Conservation (phyloP, 2,888 invertebrate species). For the Ophion obscuratus region DNA sequence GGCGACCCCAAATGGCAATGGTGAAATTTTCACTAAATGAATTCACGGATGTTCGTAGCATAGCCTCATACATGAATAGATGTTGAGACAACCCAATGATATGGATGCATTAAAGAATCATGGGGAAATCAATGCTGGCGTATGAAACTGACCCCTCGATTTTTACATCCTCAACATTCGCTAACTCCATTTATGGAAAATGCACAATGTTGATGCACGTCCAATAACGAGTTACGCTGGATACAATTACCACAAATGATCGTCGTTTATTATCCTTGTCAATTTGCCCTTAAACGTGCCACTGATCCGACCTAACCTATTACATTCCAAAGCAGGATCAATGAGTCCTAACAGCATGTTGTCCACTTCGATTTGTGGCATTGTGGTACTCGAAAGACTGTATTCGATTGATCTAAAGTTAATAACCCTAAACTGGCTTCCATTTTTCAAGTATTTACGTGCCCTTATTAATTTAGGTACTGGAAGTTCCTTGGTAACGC, state of each 20-base stretch:
- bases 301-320: background rate
- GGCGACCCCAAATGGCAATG: no score
- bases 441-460: background rate
- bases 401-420: background rate
- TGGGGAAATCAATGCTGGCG: background rate
- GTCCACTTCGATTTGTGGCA: background rate
- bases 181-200: background rate
- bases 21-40: no score
- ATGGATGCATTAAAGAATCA: background rate
- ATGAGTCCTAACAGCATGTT: background rate
- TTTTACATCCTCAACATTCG: background rate
- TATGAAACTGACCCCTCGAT: background rate
- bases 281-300: background rate
- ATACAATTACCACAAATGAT: background rate
- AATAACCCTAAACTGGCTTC: background rate
- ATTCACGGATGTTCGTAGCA: background rate
- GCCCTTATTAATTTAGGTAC: background rate
- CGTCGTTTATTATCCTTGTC: background rate
- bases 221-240: no score
- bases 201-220: background rate
- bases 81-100: conserved; percentile 2
- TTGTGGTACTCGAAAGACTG: background rate
- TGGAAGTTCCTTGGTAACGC: background rate
- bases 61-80: background rate
- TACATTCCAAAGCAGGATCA: background rate